These are phyloP conservation scores for Eupsilia transversa DNA, from an alignment of 2,888 invertebrate species.

Conservation along the genomic window DNA sequence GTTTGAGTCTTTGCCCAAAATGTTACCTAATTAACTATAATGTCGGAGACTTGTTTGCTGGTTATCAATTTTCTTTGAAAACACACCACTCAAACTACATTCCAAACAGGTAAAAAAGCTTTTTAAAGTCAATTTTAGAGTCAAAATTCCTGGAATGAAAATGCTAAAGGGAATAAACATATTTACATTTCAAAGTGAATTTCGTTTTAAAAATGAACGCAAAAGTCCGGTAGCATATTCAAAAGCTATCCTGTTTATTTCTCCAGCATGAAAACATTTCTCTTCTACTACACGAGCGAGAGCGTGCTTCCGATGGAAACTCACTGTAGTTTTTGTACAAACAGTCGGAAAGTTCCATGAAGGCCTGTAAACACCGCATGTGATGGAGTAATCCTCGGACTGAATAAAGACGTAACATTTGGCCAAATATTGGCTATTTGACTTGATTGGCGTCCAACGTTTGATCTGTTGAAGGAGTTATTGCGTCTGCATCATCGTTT, in stretches of 20 bases:
- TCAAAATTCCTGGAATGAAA: neutral
- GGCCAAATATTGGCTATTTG: conserved; percentile 36
- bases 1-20: conserved; percentile 39
- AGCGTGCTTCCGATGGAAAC: conserved; percentile 37
- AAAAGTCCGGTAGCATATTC: conserved; percentile 11
- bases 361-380: conserved; percentile 35
- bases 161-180: neutral
- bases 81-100: conserved; percentile 3
- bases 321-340: conserved; percentile 40
- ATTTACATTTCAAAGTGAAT: neutral
- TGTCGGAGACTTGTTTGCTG: conserved; percentile 11
- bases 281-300: conserved; percentile 30
- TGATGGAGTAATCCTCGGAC: conserved; percentile 40
- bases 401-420: conserved; percentile 36
- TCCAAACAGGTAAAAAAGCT: neutral
- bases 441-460: conserved; percentile 23
- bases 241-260: conserved; percentile 44
- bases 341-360: conserved; percentile 58
- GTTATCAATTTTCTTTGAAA: conserved; percentile 16
- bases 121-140: neutral
- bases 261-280: conserved; percentile 42
- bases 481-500: conserved; percentile 36
- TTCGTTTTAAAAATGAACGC: conserved; percentile 14
- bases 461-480: conserved; percentile 32
- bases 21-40: conserved; percentile 38